These are phyloP conservation scores for Holcopasites calliopsidis DNA, from an alignment of 1,140 invertebrate species.

Conservation along the genomic window DNA sequence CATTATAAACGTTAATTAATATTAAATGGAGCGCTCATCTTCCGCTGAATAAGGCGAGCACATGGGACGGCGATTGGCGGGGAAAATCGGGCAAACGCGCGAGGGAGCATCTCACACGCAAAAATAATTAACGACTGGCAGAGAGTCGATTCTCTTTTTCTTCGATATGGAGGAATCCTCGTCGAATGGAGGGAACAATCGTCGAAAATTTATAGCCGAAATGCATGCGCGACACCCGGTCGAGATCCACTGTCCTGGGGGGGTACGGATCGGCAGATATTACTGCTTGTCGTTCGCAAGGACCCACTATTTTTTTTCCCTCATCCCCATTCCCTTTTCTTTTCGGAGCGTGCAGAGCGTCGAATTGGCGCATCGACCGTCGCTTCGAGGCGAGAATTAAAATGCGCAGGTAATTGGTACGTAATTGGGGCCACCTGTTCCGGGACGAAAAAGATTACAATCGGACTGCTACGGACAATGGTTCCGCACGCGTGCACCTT, in stretches of 20 bases:
- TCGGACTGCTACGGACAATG: conserved; percentile 24
- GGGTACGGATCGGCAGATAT: too few relatives aligned
- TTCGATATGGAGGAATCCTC: neutral
- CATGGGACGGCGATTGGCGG: neutral
- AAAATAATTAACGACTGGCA: conserved; percentile 34
- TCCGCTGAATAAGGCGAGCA: neutral
- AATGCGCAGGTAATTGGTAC: conserved; percentile 67
- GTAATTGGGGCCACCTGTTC: conserved; percentile 71
- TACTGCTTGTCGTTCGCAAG: neutral
- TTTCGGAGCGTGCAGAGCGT: neutral
- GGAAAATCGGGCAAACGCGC: conserved; percentile 15
- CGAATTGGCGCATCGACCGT: conserved; percentile 13
- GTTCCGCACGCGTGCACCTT: neutral
- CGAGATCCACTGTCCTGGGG: conserved; percentile 12
- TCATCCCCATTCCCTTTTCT: neutral
- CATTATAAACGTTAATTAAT: conserved; percentile 30
- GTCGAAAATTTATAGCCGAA: conserved; percentile 12
- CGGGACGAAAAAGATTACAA: conserved; percentile 44
- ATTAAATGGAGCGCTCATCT: conserved; percentile 18
- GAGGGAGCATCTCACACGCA: neutral
- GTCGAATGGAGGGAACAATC: conserved; percentile 14
- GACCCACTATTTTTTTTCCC: neutral
- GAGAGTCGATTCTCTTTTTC: neutral
- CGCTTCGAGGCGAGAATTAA: conserved; percentile 61
- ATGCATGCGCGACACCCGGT: neutral